Percentiles rank a stretch among this genome's conserved stretches.
Conservation (phyloP, 2,113 vertebrate species). For the Cinclus cinclus region DNA sequence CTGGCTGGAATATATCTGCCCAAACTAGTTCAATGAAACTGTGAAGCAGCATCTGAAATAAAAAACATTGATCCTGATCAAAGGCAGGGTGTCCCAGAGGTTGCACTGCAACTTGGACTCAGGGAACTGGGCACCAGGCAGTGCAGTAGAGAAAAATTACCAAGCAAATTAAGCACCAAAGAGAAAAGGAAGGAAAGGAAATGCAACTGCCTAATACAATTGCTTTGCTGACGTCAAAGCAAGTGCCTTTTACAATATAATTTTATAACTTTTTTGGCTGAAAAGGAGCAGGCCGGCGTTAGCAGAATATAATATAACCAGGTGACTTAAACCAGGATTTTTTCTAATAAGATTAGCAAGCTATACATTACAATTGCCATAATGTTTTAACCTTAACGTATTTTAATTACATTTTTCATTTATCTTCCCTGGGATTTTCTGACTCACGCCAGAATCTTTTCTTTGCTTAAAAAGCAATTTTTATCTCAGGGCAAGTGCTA, state of each 20-base stretch:
- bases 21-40: neutral
- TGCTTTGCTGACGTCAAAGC: neutral
- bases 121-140: neutral
- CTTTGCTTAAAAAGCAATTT: neutral
- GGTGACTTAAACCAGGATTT: neutral
- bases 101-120: neutral
- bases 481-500: neutral
- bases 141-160: neutral
- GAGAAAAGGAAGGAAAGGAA: neutral
- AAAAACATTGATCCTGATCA: neutral
- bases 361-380: neutral
- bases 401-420: constrained; percentile 37
- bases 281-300: neutral
- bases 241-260: neutral
- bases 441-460: constrained; percentile 24
- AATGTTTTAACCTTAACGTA: neutral
- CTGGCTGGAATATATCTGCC: neutral
- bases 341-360: constrained; percentile 24
- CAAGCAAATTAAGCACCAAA: neutral
- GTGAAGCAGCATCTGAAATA: neutral
- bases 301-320: neutral
- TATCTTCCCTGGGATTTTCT: constrained; percentile 15
- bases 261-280: neutral
- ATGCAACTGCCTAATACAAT: neutral
- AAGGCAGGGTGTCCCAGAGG: neutral